phyloP scores from a whole-genome alignment of 2,797 vertebrate genomes.

The Tarsius wallacei region DNA sequence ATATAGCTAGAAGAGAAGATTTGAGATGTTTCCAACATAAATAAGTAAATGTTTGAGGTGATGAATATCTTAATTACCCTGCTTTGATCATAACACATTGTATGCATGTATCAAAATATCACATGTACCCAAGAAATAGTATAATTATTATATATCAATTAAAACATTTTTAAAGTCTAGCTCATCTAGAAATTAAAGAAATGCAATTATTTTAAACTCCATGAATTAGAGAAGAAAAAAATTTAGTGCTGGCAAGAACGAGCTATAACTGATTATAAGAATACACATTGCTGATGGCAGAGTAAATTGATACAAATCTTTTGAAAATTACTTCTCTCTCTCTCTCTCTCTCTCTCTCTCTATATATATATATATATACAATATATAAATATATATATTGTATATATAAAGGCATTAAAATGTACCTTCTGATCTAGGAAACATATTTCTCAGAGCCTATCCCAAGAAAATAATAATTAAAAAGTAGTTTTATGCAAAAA shows the following conservation, averaged over 20 bases:
- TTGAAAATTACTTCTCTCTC: not conserved
- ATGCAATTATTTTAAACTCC: slow-evolving; percentile 33
- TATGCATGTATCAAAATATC: too few species aligned
- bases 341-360: too few species aligned
- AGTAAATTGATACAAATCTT: not conserved
- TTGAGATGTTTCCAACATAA: not conserved
- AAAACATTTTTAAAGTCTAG: not conserved
- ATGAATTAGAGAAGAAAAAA: slow-evolving; percentile 15
- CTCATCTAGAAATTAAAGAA: slow-evolving; percentile 29
- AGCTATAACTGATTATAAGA: not conserved
- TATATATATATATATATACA: not conserved
- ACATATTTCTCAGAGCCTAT: not conserved
- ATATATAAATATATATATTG: not conserved
- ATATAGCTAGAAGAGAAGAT: too few species aligned
- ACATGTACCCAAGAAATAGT: too few species aligned
- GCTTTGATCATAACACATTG: too few species aligned
- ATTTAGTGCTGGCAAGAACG: not conserved
- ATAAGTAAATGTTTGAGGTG: too few species aligned
- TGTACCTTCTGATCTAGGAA: slow-evolving; percentile 14
- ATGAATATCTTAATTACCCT: too few species aligned
- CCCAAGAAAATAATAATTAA: not conserved
- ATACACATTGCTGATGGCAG: not conserved
- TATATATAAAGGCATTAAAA: not conserved
- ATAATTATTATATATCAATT: too few species aligned
- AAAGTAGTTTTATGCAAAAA: slow-evolving; percentile 40